A percentile compares a stretch with the other conserved stretches of the same genome.
Evolutionary conservation across 2,113 vertebrate species (phyloP).

Genomic region (Candoia aspera): DNA sequence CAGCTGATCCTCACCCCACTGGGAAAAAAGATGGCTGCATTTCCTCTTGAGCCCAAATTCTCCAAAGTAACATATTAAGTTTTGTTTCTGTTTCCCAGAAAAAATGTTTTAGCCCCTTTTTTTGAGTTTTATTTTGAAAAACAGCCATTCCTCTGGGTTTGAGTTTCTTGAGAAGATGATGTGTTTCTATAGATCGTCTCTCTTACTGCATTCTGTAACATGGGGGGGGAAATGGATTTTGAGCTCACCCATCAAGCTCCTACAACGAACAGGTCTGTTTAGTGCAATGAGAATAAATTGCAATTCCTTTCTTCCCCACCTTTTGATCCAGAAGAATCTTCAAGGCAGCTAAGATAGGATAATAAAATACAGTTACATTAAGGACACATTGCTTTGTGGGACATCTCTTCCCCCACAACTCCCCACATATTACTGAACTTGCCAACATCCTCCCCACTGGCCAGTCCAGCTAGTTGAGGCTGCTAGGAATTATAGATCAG

Average conservation of each 20-base stretch:
- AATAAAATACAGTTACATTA: too few species aligned
- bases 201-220: background rate
- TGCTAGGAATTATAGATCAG: too few species aligned
- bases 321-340: too few species aligned
- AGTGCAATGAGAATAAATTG: too few species aligned
- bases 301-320: too few species aligned
- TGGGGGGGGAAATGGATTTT: background rate
- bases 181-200: background rate
- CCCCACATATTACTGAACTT: too few species aligned
- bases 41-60: constrained; percentile 92
- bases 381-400: too few species aligned
- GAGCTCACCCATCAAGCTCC: background rate
- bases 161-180: background rate
- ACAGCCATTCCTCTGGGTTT: background rate
- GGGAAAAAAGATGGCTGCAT: constrained; percentile 95
- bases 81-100: background rate
- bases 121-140: background rate
- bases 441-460: too few species aligned
- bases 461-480: too few species aligned
- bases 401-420: too few species aligned
- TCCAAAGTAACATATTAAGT: constrained; percentile 83
- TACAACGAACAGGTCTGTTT: background rate
- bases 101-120: background rate
- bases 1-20: constrained; percentile 83
- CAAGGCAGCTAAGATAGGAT: too few species aligned